Evolutionary conservation across 2,113 vertebrate genomes (phyloP).

Genomic region (Dasyornis broadbenti): DNA sequence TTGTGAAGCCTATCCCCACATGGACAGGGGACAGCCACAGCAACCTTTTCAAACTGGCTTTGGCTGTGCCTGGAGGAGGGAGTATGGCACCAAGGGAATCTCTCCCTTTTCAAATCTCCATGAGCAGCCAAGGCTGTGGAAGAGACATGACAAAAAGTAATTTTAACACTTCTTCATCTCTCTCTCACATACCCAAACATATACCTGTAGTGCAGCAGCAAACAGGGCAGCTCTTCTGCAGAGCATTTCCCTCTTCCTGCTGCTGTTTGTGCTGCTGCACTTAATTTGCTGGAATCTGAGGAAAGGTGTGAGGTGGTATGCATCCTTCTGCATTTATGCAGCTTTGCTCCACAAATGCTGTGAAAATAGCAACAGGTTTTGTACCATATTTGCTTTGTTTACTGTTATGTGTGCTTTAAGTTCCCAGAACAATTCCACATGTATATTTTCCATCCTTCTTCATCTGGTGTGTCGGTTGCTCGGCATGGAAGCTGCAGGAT

Average conservation of each 20-base stretch:
- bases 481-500: slow-evolving; percentile 17
- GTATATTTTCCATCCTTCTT: slow-evolving; percentile 64
- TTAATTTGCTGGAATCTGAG: slow-evolving; percentile 10
- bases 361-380: slow-evolving; percentile 66
- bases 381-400: slow-evolving; percentile 66
- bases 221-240: not conserved
- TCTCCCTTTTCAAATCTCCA: not conserved
- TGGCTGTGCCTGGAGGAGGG: not conserved
- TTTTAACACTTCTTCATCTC: not conserved
- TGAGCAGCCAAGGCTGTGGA: not conserved
- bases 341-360: slow-evolving; percentile 51
- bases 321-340: slow-evolving; percentile 28
- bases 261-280: slow-evolving; percentile 55
- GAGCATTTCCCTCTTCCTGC: not conserved
- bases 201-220: not conserved
- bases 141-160: not conserved
- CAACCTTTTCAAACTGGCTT: not conserved
- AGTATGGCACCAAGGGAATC: not conserved
- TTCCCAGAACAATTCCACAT: slow-evolving; percentile 66
- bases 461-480: slow-evolving; percentile 63
- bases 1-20: not conserved
- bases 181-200: not conserved
- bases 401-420: slow-evolving; percentile 61
- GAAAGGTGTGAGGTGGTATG: slow-evolving; percentile 46
- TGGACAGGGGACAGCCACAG: not conserved